Conservation (phyloP, 2,888 invertebrate genomes). For the Arge pagana region DNA sequence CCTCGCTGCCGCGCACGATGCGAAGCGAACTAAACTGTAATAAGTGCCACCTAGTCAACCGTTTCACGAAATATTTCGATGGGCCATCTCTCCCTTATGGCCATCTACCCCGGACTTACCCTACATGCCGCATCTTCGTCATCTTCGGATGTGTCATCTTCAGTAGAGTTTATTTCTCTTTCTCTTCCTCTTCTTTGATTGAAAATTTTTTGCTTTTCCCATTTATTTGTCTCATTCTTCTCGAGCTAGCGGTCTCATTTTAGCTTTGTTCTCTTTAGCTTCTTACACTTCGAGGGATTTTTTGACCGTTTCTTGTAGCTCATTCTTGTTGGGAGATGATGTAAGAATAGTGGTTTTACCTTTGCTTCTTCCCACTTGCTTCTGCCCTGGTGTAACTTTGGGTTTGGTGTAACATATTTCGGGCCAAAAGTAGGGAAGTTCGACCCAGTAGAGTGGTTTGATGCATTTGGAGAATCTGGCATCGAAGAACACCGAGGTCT, state of each 20-base stretch:
- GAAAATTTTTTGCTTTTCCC: no score
- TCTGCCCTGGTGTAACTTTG: conserved; percentile 1
- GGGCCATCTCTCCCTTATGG: no score
- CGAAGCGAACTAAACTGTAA: no score
- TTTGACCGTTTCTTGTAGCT: background rate
- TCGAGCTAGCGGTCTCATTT: conserved; percentile 15
- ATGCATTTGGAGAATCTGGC: background rate
- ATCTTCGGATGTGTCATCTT: conserved; percentile 19
- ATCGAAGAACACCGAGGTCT: conserved; percentile 1
- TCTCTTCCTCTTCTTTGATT: no score
- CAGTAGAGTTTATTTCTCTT: background rate
- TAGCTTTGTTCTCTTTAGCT: conserved; percentile 8
- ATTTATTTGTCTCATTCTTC: no score
- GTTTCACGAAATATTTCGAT: no score
- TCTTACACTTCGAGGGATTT: background rate
- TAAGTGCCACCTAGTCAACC: no score
- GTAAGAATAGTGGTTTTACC: conserved; percentile 30
- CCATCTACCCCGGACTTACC: no score
- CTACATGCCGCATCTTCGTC: conserved; percentile 24
- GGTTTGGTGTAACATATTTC: background rate
- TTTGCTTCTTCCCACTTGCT: conserved; percentile 21
- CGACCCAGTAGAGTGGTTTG: background rate
- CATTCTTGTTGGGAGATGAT: conserved; percentile 22
- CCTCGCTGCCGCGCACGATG: no score
- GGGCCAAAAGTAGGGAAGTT: background rate